Percentiles rank a stretch among this genome's conserved stretches.
Evolutionary conservation across 2,797 vertebrate species (phyloP).

Genomic region (Gymnodraco acuticeps): DNA sequence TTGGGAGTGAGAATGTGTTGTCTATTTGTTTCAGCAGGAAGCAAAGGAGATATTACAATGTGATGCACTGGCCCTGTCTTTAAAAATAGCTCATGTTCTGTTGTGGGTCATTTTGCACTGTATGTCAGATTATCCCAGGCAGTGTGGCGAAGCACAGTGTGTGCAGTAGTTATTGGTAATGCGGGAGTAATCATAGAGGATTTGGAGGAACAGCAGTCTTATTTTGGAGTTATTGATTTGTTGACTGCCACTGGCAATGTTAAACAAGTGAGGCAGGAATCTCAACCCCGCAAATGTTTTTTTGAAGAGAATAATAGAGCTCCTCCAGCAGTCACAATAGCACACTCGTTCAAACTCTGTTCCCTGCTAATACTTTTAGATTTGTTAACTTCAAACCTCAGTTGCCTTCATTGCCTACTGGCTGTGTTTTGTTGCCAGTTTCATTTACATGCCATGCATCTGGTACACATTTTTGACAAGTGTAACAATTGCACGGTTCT

Average conservation of each 20-base stretch:
- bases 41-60: conserved; percentile 30
- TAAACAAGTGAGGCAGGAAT: conserved; percentile 60
- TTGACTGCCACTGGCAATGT: conserved; percentile 57
- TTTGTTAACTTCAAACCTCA: conserved; percentile 64
- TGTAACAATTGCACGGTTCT: conserved; percentile 69
- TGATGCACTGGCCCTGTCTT: conserved; percentile 29
- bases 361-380: conserved; percentile 57
- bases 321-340: conserved; percentile 49
- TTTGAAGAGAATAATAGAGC: conserved; percentile 42
- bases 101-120: conserved; percentile 39
- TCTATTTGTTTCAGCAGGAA: conserved; percentile 40
- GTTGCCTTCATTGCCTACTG: conserved; percentile 59
- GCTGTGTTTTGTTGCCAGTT: conserved; percentile 75
- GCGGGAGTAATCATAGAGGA: conserved; percentile 66
- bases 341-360: conserved; percentile 45
- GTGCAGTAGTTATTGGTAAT: conserved; percentile 62
- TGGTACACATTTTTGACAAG: conserved; percentile 76
- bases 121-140: conserved; percentile 34
- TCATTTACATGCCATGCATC: conserved; percentile 80
- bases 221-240: conserved; percentile 75
- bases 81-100: conserved; percentile 31
- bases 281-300: conserved; percentile 38
- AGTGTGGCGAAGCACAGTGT: conserved; percentile 47
- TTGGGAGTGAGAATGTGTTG: too few relatives aligned
- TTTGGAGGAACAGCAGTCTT: conserved; percentile 68